Conservation (phyloP, 2,888 invertebrate genomes). For the Ophioninae sp. region DNA sequence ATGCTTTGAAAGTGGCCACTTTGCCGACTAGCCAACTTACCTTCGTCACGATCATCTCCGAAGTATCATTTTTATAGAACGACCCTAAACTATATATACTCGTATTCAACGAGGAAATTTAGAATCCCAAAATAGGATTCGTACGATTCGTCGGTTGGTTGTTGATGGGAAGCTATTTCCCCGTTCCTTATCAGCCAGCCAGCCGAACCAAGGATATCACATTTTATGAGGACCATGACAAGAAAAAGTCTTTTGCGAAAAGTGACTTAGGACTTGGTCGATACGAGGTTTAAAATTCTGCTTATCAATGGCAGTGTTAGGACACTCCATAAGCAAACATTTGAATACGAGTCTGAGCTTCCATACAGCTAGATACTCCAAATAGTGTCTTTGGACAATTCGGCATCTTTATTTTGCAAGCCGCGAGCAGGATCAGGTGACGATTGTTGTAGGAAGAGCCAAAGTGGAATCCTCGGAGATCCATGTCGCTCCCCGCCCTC, state of each 20-base stretch:
- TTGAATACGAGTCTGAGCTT: neutral
- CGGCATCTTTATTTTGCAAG: neutral
- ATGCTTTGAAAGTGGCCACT: constrained; percentile 50
- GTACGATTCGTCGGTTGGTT: neutral
- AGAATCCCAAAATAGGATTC: neutral
- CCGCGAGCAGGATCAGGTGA: neutral
- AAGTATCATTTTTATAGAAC: constrained; percentile 8
- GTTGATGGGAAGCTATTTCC: neutral
- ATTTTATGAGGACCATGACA: neutral
- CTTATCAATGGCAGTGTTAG: neutral
- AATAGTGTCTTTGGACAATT: no score
- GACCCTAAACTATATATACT: neutral
- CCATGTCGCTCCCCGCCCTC: constrained; percentile 44
- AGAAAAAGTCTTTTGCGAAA: neutral
- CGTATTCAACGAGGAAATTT: neutral
- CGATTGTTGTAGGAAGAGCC: neutral
- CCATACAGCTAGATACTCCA: neutral
- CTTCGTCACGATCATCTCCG: constrained; percentile 15
- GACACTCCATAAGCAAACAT: neutral
- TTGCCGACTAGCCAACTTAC: constrained; percentile 22
- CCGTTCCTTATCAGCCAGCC: neutral
- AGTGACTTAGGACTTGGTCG: neutral
- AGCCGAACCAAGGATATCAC: neutral
- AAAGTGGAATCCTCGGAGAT: constrained; percentile 15
- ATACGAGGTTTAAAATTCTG: no score